These are phyloP conservation scores for Aradus depressus DNA, from an alignment of 2,888 invertebrate genomes.

Conservation along the genomic window DNA sequence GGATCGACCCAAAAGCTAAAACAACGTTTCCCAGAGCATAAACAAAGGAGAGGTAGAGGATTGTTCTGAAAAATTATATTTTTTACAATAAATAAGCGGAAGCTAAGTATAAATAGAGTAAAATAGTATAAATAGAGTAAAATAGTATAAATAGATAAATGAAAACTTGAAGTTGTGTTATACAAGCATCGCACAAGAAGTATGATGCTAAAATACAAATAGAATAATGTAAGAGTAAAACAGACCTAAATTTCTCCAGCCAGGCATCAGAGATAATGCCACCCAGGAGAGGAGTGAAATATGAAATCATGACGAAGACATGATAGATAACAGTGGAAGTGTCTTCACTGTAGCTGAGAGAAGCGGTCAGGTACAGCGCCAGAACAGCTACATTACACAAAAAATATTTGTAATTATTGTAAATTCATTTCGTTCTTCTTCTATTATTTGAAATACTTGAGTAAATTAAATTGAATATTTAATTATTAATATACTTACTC, in stretches of 20 bases:
- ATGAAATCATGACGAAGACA: constrained; percentile 3
- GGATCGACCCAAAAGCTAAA: constrained; percentile 29
- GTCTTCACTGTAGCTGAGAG: background rate
- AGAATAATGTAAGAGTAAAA: too few relatives aligned
- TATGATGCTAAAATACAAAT: too few relatives aligned
- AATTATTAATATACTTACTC: constrained; percentile 50
- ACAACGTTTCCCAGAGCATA: constrained; percentile 38
- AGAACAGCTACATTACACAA: constrained; percentile 1
- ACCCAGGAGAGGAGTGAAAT: constrained; percentile 3
- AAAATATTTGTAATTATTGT: too few relatives aligned
- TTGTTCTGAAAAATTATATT: constrained; percentile 52
- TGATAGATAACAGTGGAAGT: constrained; percentile 3
- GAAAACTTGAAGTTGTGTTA: too few relatives aligned
- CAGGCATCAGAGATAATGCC: constrained; percentile 2
- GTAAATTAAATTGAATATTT: background rate
- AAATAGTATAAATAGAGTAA: background rate
- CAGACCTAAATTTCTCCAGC: constrained; percentile 1
- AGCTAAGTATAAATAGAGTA: background rate
- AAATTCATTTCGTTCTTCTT: background rate
- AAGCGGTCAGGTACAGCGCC: constrained; percentile 34
- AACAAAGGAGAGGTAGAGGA: constrained; percentile 76
- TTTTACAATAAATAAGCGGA: background rate
- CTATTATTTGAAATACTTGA: background rate
- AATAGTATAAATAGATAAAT: too few relatives aligned
- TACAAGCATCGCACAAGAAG: too few relatives aligned